Evolutionary conservation across 2,113 vertebrate species (phyloP).

Genomic region (Perccottus glenii): DNA sequence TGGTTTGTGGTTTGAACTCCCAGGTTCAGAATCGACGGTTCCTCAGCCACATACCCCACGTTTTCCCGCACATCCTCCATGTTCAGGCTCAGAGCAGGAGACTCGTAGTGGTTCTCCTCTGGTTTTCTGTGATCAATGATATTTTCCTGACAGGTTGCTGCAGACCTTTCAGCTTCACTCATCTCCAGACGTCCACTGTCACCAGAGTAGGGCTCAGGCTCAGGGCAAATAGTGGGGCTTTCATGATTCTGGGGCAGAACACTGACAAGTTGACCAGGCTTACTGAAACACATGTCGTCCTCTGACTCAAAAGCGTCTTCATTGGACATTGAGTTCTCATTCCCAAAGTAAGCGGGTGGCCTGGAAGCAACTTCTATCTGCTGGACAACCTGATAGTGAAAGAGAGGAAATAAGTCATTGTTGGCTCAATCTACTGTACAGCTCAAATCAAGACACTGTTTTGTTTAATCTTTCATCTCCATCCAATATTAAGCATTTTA

Average conservation of each 20-base stretch:
- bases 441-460: too few species aligned
- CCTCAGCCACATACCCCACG: too few species aligned
- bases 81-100: not conserved
- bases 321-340: not conserved
- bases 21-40: too few species aligned
- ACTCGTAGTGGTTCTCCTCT: conserved; percentile 68
- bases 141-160: conserved; percentile 40
- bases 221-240: not conserved
- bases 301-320: not conserved
- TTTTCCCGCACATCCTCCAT: too few species aligned
- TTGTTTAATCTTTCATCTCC: too few species aligned
- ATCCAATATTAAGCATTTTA: too few species aligned
- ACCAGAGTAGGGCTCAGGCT: conserved; percentile 33
- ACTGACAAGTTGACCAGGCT: conserved; percentile 63
- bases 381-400: conserved; percentile 35
- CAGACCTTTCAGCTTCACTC: conserved; percentile 14
- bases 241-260: conserved; percentile 1
- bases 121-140: conserved; percentile 47
- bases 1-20: not conserved
- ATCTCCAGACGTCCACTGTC: conserved; percentile 49
- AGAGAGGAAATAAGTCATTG: not conserved
- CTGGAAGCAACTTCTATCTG: not conserved
- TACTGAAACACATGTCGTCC: conserved; percentile 55
- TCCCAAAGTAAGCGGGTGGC: not conserved
- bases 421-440: not conserved